phyloP scores from a whole-genome alignment of 2,888 invertebrate species.

The Pyrrhia umbra region DNA sequence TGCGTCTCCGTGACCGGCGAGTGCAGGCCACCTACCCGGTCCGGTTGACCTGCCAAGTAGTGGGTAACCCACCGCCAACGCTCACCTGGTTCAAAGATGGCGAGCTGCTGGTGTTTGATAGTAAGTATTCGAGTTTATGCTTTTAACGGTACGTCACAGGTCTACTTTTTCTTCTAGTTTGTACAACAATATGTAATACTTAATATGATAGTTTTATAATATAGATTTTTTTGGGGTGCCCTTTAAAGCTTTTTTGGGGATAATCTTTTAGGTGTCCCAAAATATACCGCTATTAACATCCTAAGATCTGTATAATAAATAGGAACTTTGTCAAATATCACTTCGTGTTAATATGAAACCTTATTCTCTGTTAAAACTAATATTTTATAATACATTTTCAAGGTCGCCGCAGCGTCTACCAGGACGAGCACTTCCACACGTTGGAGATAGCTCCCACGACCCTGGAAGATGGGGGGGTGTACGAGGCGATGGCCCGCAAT shows the following conservation, averaged over 20 bases:
- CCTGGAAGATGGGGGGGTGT: slow-evolving; percentile 95
- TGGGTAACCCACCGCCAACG: slow-evolving; percentile 93
- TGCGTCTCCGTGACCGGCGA: slow-evolving; percentile 95
- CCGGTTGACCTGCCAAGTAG: slow-evolving; percentile 95
- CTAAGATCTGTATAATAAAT: no score
- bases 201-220: no score
- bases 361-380: neutral
- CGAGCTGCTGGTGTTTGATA: slow-evolving; percentile 89
- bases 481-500: slow-evolving; percentile 95
- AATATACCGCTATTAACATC: no score
- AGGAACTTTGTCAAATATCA: no score
- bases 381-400: slow-evolving; percentile 25
- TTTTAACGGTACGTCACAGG: no score
- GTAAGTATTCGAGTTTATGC: slow-evolving; percentile 73
- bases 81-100: slow-evolving; percentile 97
- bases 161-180: no score
- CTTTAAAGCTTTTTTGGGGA: no score
- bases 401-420: slow-evolving; percentile 91
- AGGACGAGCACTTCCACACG: slow-evolving; percentile 95
- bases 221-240: no score
- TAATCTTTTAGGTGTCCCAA: no score
- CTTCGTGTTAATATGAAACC: no score
- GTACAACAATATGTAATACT: no score
- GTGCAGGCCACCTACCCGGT: slow-evolving; percentile 96
- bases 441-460: slow-evolving; percentile 95